Evolutionary conservation across 2,888 invertebrate genomes (phyloP), one percentile per base, ranked within the genome.

Genomic region (Conomelus anceps): DNA sequence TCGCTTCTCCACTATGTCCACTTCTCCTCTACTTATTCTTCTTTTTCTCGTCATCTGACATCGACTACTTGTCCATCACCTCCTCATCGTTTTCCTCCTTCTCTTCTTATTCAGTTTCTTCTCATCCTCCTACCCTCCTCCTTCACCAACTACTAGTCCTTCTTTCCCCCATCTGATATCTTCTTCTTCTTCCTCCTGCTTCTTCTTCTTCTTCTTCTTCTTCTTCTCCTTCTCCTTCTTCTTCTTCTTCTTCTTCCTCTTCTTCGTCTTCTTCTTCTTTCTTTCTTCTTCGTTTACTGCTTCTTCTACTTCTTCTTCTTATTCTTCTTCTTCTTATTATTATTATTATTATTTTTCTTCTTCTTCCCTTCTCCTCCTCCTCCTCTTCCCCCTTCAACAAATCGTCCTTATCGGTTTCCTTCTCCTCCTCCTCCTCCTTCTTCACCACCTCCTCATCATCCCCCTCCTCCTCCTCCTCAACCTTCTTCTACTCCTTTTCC

Each of bases 301-400:
- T n/a, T n/a, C n/a, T n/a, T n/a, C n/a, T 23, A 29, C 90, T 34
- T 34, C 17, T 34, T 34, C 29, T 88, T 85, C 88, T 85, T 88
- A 89, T 89, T 26, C 23, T 22, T 26, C 41, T 86, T 4, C 23
- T 41, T 88, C 41, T 41, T 22, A 9, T 22, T 88, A 22, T 88
- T 23, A 4, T 23, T 34, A 89, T 86, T 86, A 22, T 23, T 88
- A 24, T 22, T 34, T 6, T 22, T 41, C 4, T n/a, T 63, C 20
- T 17, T 22, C 86, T 86, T 22, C 4, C 86, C 20, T 20, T 11
- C 23, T 3, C 7, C 86, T 17, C 86, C 4, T 3, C 23, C 86
- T 23, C 86, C 20, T n/a, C 6, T 20, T 23, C 23, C 11, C 11
- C 1, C 86, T 1, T 24, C n/a, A 86, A 7, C 7, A 22, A 6